These are phyloP conservation scores for Drosophila auraria DNA, from an alignment of 1,140 invertebrate species.

Conservation along the genomic window DNA sequence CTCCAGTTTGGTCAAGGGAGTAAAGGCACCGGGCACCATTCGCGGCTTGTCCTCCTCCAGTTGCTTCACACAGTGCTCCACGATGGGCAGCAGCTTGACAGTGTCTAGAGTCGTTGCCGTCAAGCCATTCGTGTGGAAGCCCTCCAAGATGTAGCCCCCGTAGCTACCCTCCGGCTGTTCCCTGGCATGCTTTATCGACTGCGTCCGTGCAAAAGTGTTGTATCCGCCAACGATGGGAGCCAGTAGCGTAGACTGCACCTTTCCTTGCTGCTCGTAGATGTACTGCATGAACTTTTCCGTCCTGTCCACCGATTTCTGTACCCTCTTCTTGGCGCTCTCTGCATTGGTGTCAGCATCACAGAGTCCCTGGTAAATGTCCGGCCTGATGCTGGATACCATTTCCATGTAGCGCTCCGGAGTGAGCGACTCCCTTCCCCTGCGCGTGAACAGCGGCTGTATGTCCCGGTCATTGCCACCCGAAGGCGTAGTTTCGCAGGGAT, in stretches of 20 bases:
- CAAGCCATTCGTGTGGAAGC: constrained; percentile 90
- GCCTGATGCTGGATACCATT: constrained; percentile 90
- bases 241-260: constrained; percentile 85
- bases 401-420: constrained; percentile 89
- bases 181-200: constrained; percentile 88
- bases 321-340: constrained; percentile 89
- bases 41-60: constrained; percentile 88
- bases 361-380: constrained; percentile 92
- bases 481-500: constrained; percentile 87
- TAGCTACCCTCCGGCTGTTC: constrained; percentile 86
- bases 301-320: constrained; percentile 88
- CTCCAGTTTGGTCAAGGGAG: constrained; percentile 88
- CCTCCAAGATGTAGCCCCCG: constrained; percentile 91
- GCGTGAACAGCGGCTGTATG: constrained; percentile 90
- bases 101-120: constrained; percentile 86
- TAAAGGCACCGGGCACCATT: constrained; percentile 89
- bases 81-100: constrained; percentile 87
- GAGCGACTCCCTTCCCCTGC: constrained; percentile 89
- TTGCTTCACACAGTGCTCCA: constrained; percentile 87
- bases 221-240: constrained; percentile 92
- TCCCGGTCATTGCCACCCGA: constrained; percentile 89
- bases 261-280: constrained; percentile 87
- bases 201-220: constrained; percentile 87
- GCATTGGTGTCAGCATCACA: constrained; percentile 92
- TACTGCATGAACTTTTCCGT: constrained; percentile 87